Evolutionary conservation across 2,888 invertebrate genomes (phyloP).

Genomic region (Oscheius sp.): DNA sequence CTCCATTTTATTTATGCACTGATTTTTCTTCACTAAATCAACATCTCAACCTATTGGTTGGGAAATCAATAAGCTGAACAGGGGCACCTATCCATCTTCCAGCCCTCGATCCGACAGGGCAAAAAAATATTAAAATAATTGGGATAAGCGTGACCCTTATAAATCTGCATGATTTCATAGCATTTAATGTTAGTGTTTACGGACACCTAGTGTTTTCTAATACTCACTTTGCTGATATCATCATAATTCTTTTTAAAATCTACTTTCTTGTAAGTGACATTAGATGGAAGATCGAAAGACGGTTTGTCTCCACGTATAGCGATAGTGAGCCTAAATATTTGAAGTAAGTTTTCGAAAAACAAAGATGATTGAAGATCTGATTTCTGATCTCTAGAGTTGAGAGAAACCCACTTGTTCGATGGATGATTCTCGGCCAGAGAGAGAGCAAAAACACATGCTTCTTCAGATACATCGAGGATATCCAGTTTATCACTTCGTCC

Average conservation of each 20-base stretch:
- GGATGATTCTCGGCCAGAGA: conserved; percentile 55
- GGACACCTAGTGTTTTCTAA: not conserved
- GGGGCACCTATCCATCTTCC: conserved; percentile 19
- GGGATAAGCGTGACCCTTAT: conserved; percentile 15
- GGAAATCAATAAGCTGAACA: conserved; percentile 8
- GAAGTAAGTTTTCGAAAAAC: too few species aligned
- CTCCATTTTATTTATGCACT: not conserved
- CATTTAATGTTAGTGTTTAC: not conserved
- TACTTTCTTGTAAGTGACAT: conserved; percentile 49
- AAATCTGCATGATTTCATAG: conserved; percentile 5
- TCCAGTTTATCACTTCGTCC: conserved; percentile 48
- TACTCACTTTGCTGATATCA: conserved; percentile 10
- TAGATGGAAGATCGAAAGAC: conserved; percentile 46
- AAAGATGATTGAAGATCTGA: not conserved
- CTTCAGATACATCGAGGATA: conserved; percentile 58
- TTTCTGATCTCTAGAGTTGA: conserved; percentile 5
- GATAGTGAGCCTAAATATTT: conserved; percentile 44
- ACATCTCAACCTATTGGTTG: too few species aligned
- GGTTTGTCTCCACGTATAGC: conserved; percentile 45
- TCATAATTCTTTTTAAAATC: conserved; percentile 35
- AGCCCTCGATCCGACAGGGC: conserved; percentile 4
- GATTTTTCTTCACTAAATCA: not conserved
- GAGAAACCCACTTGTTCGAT: conserved; percentile 46
- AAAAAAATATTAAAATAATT: conserved; percentile 12
- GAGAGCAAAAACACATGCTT: conserved; percentile 53